Conservation (phyloP, 2,797 vertebrate genomes). For the Propithecus deckenii region DNA sequence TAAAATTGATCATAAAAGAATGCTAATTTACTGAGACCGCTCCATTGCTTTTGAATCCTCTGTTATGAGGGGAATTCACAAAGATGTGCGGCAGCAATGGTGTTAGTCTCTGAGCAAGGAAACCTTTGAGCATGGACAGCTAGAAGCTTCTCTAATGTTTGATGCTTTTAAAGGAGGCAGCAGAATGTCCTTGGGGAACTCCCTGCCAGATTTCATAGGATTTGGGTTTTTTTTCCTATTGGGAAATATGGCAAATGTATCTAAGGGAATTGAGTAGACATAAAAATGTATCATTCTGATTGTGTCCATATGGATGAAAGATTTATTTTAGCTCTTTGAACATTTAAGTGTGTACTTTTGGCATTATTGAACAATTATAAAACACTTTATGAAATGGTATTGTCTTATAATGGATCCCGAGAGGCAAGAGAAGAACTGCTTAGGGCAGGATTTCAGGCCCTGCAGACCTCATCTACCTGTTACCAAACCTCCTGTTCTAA, state of each 20-base stretch:
- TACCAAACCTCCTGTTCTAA: not conserved
- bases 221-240: not conserved
- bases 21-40: not conserved
- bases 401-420: not conserved
- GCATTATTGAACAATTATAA: slow-evolving; percentile 2
- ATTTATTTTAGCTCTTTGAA: slow-evolving; percentile 32
- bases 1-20: slow-evolving; percentile 33
- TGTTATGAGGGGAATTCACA: not conserved
- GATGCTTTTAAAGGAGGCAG: slow-evolving; percentile 1
- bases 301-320: not conserved
- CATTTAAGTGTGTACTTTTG: not conserved
- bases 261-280: not conserved
- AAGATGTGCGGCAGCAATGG: not conserved
- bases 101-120: not conserved
- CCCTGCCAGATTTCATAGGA: not conserved
- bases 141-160: not conserved
- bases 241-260: not conserved
- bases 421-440: not conserved
- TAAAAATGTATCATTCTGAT: slow-evolving; percentile 24
- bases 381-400: not conserved
- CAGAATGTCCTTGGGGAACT: not conserved
- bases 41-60: not conserved
- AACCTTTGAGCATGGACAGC: not conserved
- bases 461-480: not conserved
- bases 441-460: not conserved